A percentile compares a stretch with the other conserved stretches of the same genome.
Evolutionary conservation across 92 coral and sea anemone genomes (phyloP).

Genomic region (Galaxea fascicularis): DNA sequence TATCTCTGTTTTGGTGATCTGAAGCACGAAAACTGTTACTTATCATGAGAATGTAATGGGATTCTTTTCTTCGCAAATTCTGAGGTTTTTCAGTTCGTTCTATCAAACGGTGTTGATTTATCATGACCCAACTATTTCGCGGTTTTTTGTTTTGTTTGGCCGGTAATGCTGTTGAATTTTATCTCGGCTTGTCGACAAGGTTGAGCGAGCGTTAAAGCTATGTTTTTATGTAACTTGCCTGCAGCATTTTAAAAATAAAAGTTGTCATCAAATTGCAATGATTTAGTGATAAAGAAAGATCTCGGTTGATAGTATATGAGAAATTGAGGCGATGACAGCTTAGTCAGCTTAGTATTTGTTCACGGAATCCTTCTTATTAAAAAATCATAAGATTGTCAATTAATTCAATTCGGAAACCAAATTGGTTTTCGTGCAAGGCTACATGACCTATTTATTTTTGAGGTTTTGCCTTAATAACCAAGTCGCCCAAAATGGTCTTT

Average conservation of each 20-base stretch:
- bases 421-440: conserved; percentile 14
- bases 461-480: conserved; percentile 9
- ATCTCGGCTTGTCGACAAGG: conserved; percentile 34
- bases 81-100: background rate
- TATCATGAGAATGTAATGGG: conserved; percentile 44
- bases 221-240: conserved; percentile 31
- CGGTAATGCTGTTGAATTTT: background rate
- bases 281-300: conserved; percentile 20
- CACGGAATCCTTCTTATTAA: conserved; percentile 17
- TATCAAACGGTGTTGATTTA: background rate
- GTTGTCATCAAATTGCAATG: conserved; percentile 17
- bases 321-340: conserved; percentile 13
- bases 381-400: conserved; percentile 20
- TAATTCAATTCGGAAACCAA: conserved; percentile 2
- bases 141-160: background rate
- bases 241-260: conserved; percentile 30
- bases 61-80: background rate
- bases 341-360: background rate
- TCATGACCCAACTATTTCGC: background rate
- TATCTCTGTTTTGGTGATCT: conserved; percentile 41
- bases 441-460: background rate
- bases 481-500: background rate
- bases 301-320: background rate
- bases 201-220: conserved; percentile 25
- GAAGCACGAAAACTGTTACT: conserved; percentile 53